These are phyloP conservation scores for Keiferia lycopersicella DNA, from an alignment of 2,888 invertebrate genomes.

Conservation along the genomic window DNA sequence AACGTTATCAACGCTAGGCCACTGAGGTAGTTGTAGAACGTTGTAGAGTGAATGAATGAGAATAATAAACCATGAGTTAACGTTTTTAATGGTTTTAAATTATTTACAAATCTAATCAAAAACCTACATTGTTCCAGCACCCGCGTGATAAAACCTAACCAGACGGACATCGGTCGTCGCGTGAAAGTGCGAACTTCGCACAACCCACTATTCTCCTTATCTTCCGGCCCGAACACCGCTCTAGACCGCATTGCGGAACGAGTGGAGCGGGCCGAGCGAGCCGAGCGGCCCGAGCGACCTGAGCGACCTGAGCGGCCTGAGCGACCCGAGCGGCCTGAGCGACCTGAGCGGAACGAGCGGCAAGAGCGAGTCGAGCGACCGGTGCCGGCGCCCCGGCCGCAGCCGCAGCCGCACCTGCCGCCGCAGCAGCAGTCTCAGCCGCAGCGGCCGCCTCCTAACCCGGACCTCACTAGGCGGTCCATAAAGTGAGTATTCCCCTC, in stretches of 20 bases:
- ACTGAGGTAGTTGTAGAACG: no score
- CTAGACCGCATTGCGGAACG: conserved; percentile 51
- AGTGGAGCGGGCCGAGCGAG: conserved; percentile 51
- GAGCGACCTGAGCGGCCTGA: conserved; percentile 57
- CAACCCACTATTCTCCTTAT: conserved; percentile 59
- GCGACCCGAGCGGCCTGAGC: conserved; percentile 51
- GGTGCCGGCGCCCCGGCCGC: conserved; percentile 36
- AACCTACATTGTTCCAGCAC: conserved; percentile 83
- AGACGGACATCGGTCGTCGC: conserved; percentile 93
- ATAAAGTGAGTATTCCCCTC: conserved; percentile 78
- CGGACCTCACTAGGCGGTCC: conserved; percentile 87
- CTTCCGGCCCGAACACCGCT: conserved; percentile 52
- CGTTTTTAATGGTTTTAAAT: no score
- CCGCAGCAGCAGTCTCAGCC: conserved; percentile 70
- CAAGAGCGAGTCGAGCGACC: conserved; percentile 46
- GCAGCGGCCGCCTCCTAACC: conserved; percentile 76
- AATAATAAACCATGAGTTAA: no score
- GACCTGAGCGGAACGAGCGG: conserved; percentile 51
- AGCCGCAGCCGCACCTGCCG: conserved; percentile 57
- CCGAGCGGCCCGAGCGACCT: conserved; percentile 53
- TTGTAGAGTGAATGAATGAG: no score
- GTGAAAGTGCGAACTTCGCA: conserved; percentile 86
- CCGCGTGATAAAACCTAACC: conserved; percentile 95
- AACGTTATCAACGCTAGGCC: no score
- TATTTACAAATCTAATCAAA: neutral